These are phyloP conservation scores for Protosalanx chinensis DNA, from an alignment of 2,797 vertebrate genomes.

Conservation along the genomic window DNA sequence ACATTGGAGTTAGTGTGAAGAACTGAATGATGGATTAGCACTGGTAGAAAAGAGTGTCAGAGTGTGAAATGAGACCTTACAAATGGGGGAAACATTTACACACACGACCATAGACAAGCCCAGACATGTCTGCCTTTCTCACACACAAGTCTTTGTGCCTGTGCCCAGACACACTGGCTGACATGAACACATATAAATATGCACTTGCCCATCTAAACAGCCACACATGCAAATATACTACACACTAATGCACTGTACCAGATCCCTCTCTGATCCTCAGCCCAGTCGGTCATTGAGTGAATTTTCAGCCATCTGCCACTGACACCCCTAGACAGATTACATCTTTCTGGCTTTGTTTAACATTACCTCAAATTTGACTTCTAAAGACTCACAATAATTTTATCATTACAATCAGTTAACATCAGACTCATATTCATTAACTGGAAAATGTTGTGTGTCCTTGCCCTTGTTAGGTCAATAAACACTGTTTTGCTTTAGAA, in stretches of 20 bases:
- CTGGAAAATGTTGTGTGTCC: no score
- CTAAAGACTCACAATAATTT: not conserved
- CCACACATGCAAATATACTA: conserved; percentile 21
- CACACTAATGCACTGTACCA: conserved; percentile 5
- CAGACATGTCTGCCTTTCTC: conserved; percentile 66
- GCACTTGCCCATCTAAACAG: not conserved
- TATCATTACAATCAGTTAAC: not conserved
- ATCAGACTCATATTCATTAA: not conserved
- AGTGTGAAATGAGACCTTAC: conserved; percentile 58
- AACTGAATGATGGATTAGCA: conserved; percentile 50
- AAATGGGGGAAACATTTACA: conserved; percentile 71
- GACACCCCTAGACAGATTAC: conserved; percentile 11
- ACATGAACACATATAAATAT: conserved; percentile 5
- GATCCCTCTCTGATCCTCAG: conserved; percentile 13
- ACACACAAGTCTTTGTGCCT: conserved; percentile 36
- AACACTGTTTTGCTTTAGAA: no score
- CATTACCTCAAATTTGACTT: conserved; percentile 1
- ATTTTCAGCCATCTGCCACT: conserved; percentile 18
- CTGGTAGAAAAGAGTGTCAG: conserved; percentile 35
- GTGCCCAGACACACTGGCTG: conserved; percentile 27
- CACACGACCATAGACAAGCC: conserved; percentile 61
- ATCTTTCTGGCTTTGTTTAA: not conserved
- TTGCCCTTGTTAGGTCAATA: no score
- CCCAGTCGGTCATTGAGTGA: conserved; percentile 19
- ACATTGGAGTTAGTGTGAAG: conserved; percentile 31